Base-by-base conservation (phyloP, 2,797 vertebrate species). In the Takifugu ocellatus region DNA sequence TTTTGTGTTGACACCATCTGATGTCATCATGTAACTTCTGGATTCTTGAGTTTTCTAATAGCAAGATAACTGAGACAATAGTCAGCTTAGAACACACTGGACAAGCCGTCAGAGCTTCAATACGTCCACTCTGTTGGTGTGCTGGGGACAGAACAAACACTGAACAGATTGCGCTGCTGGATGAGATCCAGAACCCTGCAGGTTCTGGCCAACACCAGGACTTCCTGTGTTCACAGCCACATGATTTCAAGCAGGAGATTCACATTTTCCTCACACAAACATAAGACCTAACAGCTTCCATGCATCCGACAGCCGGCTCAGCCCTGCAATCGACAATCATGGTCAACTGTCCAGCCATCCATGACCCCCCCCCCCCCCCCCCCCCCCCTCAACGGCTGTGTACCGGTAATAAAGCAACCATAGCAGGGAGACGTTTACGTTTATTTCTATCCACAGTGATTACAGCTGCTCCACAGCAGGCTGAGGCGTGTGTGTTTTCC, bases 361-460 rank as follows among this genome's bases (percentile, higher is more conserved):
- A 33, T 10, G 2, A 33, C 4, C 58, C 63, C 66, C 36, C 59
- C 60, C 75, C 63, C 50, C 45, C 63, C 50, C 45, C n/a, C n/a
- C n/a, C n/a, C n/a, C n/a, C 31, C 45, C 27, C 26, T 3, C 21
- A 29, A 42, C 51, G 61, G 62, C 2, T 12, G 67, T 55, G 53
- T 21, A 21, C 21, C 21, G 21, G 21, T 52, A 47, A n/a, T 69
- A 66, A 75, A 72, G 78, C 62, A 79, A 81, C 49, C 55, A 74
- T 2, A 7, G 59, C 66, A 83, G 59, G 75, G 62, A 76, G 51
- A 78, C 51, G 25, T 47, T 81, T 72, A 62, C 71, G 72, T 91
- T 91, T 90, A 91, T 92, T 92, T 86, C 71, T 78, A 85, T 56
- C 31, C 26, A 79, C 77, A 81, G 79, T 72, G 73, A 87, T 87